These are phyloP conservation scores for Moxostoma hubbsi DNA, from an alignment of 2,797 vertebrate species.

Conservation along the genomic window DNA sequence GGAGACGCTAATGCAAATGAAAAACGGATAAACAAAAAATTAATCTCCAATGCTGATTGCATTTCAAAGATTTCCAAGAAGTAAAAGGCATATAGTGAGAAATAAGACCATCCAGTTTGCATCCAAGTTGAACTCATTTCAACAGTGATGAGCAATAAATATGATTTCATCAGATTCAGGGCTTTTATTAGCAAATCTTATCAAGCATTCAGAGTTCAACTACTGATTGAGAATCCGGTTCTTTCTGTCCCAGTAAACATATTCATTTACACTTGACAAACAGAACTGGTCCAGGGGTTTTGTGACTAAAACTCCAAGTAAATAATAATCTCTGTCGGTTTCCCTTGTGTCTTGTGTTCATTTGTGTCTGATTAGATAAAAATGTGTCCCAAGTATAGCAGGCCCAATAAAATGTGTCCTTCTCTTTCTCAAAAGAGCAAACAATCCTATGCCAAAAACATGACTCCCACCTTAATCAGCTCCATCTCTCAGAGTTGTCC, in stretches of 20 bases:
- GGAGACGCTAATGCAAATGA: not conserved
- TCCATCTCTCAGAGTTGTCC: conserved; percentile 4
- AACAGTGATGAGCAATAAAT: not conserved
- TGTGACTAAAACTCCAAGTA: conserved; percentile 14
- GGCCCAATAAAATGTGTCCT: not conserved
- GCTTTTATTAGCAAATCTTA: conserved; percentile 16
- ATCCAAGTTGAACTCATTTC: not conserved
- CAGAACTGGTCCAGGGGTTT: conserved; percentile 15
- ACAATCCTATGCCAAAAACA: conserved; percentile 6
- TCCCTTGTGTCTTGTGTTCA: not conserved
- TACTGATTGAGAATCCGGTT: conserved; percentile 5
- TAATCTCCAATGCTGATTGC: not conserved
- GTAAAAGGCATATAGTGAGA: not conserved
- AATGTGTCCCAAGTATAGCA: conserved; percentile 11
- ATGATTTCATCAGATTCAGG: not conserved
- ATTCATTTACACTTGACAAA: conserved; percentile 22
- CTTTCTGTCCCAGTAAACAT: conserved; percentile 19
- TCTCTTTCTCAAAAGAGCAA: not conserved
- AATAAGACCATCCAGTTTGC: not conserved
- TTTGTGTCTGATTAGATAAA: conserved; percentile 3
- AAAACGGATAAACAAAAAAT: not conserved
- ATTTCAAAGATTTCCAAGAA: conserved; percentile 21
- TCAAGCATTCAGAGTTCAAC: conserved; percentile 13
- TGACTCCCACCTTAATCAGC: conserved; percentile 26
- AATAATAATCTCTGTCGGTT: not conserved